phyloP scores from a whole-genome alignment of 2,888 invertebrate genomes.

The Lithosia quadra region DNA sequence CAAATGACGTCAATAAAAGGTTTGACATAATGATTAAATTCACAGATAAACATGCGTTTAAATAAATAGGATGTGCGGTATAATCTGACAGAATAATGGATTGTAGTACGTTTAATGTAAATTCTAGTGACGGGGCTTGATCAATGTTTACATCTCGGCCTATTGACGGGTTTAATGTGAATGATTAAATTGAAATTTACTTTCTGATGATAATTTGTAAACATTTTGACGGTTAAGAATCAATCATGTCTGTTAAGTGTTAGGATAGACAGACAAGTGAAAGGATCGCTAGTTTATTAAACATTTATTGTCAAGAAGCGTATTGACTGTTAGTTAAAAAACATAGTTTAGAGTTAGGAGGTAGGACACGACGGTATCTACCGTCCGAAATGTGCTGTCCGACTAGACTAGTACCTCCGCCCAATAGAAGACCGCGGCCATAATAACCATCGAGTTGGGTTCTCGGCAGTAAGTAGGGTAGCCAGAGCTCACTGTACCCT shows the following conservation, averaged over 20 bases:
- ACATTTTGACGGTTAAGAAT: neutral
- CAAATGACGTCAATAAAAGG: constrained; percentile 5
- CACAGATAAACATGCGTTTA: constrained; percentile 8
- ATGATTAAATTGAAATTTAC: constrained; percentile 8
- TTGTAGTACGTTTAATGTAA: constrained; percentile 25
- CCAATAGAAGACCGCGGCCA: too few relatives aligned
- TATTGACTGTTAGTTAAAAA: too few relatives aligned
- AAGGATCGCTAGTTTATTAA: neutral
- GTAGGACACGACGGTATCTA: too few relatives aligned
- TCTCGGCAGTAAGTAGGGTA: too few relatives aligned
- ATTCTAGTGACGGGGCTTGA: constrained; percentile 33
- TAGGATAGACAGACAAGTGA: neutral
- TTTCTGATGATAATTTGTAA: neutral
- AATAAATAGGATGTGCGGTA: constrained; percentile 29
- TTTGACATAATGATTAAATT: constrained; percentile 10
- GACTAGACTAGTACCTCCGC: too few relatives aligned
- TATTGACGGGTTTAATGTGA: constrained; percentile 1
- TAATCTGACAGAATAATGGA: constrained; percentile 32
- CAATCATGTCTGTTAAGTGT: neutral
- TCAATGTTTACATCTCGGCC: constrained; percentile 21
- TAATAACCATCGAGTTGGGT: too few relatives aligned
- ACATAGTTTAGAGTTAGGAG: too few relatives aligned
- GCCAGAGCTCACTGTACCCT: too few relatives aligned
- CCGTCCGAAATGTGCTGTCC: too few relatives aligned
- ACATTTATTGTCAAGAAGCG: neutral